These are phyloP conservation scores for Selenia dentaria DNA, from an alignment of 2,888 invertebrate genomes.

Conservation along the genomic window DNA sequence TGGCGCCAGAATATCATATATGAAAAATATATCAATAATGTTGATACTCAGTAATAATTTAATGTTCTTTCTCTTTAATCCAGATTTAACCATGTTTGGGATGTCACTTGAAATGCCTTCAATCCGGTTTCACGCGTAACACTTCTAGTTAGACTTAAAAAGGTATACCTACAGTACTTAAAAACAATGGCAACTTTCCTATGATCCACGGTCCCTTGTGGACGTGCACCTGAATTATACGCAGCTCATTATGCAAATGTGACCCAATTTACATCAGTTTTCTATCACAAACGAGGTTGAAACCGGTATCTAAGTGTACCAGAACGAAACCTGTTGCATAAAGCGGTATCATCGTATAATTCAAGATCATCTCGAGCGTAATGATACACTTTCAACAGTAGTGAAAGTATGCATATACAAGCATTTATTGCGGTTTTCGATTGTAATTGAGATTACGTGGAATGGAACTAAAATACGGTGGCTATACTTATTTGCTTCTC, in stretches of 20 bases:
- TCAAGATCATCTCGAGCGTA: slow-evolving; percentile 26
- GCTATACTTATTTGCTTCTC: slow-evolving; percentile 36
- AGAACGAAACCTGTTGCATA: slow-evolving; percentile 41
- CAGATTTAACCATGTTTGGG: too few relatives aligned
- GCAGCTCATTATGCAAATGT: slow-evolving; percentile 48
- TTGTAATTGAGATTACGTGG: slow-evolving; percentile 20
- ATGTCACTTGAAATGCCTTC: too few relatives aligned
- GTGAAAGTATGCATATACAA: slow-evolving; percentile 30
- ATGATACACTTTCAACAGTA: slow-evolving; percentile 27
- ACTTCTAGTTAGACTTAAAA: too few relatives aligned
- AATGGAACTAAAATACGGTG: slow-evolving; percentile 15
- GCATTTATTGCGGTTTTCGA: slow-evolving; percentile 13
- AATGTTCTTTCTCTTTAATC: too few relatives aligned
- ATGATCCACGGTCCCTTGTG: slow-evolving; percentile 42
- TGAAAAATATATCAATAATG: too few relatives aligned
- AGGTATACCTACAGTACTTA: slow-evolving; percentile 2
- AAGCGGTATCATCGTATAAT: slow-evolving; percentile 37
- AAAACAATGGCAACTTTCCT: slow-evolving; percentile 37
- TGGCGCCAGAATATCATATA: too few relatives aligned
- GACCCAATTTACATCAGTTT: slow-evolving; percentile 54
- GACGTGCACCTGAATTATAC: slow-evolving; percentile 48
- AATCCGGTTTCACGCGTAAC: background rate
- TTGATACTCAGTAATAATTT: too few relatives aligned
- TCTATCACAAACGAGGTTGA: slow-evolving; percentile 43
- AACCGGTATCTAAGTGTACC: slow-evolving; percentile 30